These are phyloP conservation scores for Corythoichthys haematopterus DNA, from an alignment of 2,113 vertebrate genomes.

Conservation along the genomic window DNA sequence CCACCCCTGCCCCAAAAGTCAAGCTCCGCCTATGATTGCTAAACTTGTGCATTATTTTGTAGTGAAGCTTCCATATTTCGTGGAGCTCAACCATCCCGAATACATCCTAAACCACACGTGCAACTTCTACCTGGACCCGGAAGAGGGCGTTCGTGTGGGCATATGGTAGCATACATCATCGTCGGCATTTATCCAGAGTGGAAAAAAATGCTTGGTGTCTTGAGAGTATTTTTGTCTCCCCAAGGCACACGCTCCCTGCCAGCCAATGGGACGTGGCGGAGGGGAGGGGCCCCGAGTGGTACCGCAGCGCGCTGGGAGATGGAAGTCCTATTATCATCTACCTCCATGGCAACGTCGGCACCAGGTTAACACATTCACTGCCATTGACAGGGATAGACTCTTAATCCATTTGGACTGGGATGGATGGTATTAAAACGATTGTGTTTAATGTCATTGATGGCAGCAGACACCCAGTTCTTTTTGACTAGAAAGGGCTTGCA, in stretches of 20 bases:
- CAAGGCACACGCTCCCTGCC: slow-evolving; percentile 78
- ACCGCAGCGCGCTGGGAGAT: slow-evolving; percentile 71
- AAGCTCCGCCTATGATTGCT: not conserved
- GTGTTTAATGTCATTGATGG: too few relatives aligned
- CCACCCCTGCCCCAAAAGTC: too few relatives aligned
- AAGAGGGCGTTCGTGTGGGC: slow-evolving; percentile 73
- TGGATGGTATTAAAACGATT: too few relatives aligned
- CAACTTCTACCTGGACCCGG: slow-evolving; percentile 74
- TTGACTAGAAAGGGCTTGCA: too few relatives aligned
- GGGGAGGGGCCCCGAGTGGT: slow-evolving; percentile 75
- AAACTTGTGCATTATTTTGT: slow-evolving; percentile 34
- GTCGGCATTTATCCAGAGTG: not conserved
- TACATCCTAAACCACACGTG: slow-evolving; percentile 76
- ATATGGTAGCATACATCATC: slow-evolving; percentile 73
- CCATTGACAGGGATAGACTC: too few relatives aligned
- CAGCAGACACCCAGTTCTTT: too few relatives aligned
- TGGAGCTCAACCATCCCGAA: slow-evolving; percentile 70
- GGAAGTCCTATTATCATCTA: slow-evolving; percentile 78
- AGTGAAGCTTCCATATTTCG: slow-evolving; percentile 74
- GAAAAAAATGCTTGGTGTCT: not conserved
- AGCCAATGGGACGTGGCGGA: slow-evolving; percentile 70
- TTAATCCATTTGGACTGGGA: too few relatives aligned
- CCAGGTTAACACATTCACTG: slow-evolving; percentile 61
- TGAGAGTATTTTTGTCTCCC: slow-evolving; percentile 21
- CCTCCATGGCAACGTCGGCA: slow-evolving; percentile 81